phyloP scores from a whole-genome alignment of 2,113 vertebrate genomes.

The Mustelus asterias region DNA sequence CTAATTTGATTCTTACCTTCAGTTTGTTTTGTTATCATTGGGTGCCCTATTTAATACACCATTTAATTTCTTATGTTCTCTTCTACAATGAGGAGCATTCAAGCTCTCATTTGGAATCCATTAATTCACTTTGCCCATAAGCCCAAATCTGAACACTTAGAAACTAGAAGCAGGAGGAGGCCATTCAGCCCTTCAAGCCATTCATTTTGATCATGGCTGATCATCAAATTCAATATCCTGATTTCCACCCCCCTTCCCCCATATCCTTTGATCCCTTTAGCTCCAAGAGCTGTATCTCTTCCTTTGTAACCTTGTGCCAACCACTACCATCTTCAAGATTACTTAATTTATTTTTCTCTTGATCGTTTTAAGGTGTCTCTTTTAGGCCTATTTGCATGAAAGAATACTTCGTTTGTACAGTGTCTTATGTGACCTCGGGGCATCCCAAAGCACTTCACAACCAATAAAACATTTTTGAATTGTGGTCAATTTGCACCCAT shows the following conservation, averaged over 20 bases:
- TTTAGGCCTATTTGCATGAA: background rate
- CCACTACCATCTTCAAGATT: background rate
- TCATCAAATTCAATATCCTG: too few species aligned
- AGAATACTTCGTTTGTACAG: background rate
- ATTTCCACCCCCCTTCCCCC: too few species aligned
- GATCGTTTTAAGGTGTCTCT: background rate
- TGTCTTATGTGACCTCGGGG: too few species aligned
- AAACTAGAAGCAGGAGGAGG: too few species aligned
- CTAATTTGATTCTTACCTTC: background rate
- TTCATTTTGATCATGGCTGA: too few species aligned
- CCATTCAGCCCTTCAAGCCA: too few species aligned
- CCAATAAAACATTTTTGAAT: too few species aligned
- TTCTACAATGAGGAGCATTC: background rate
- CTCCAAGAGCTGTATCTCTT: too few species aligned
- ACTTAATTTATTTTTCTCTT: background rate
- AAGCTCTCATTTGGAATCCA: background rate
- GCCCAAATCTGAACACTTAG: too few species aligned
- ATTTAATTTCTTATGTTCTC: background rate
- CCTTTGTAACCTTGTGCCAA: background rate
- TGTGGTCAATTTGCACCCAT: background rate
- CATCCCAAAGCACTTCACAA: too few species aligned
- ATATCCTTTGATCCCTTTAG: too few species aligned
- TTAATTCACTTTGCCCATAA: background rate
- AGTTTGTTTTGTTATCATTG: background rate
- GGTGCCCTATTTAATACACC: background rate